A percentile compares a stretch with the other conserved stretches of the same genome.
Conservation (phyloP, 2,888 invertebrate species). For the Erebia ligea region DNA sequence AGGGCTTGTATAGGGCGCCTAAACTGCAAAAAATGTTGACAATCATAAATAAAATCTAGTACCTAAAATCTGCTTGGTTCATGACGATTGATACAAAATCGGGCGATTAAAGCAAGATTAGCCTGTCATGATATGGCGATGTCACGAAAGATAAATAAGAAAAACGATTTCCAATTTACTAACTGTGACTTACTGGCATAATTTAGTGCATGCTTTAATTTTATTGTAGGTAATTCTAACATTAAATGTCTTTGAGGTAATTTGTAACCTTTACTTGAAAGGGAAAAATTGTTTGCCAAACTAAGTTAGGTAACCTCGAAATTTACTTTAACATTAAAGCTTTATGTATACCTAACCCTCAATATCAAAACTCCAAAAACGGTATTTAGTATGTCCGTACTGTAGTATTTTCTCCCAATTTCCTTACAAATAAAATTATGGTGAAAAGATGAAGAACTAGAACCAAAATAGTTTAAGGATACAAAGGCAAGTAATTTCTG, state of each 20-base stretch:
- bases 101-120: constrained; percentile 29
- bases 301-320: not conserved
- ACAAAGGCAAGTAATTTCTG: no score
- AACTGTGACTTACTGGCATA: constrained; percentile 12
- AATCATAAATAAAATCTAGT: constrained; percentile 28
- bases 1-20: no score
- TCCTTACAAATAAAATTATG: no score
- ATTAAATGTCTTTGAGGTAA: not conserved
- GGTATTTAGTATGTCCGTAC: no score
- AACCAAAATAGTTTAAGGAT: no score
- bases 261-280: constrained; percentile 2
- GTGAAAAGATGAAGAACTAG: no score
- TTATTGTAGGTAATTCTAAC: not conserved
- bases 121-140: constrained; percentile 22
- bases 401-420: no score
- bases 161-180: constrained; percentile 8
- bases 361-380: no score
- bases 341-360: no score
- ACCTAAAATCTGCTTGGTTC: constrained; percentile 33
- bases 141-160: constrained; percentile 20
- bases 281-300: not conserved
- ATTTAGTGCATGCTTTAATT: constrained; percentile 22
- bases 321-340: not conserved
- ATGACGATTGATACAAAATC: constrained; percentile 36
- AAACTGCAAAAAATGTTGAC: no score